Percentiles rank a stretch among this genome's conserved stretches.
Conservation (phyloP, 2,888 invertebrate genomes). For the Dasysyrphus albostriatus region DNA sequence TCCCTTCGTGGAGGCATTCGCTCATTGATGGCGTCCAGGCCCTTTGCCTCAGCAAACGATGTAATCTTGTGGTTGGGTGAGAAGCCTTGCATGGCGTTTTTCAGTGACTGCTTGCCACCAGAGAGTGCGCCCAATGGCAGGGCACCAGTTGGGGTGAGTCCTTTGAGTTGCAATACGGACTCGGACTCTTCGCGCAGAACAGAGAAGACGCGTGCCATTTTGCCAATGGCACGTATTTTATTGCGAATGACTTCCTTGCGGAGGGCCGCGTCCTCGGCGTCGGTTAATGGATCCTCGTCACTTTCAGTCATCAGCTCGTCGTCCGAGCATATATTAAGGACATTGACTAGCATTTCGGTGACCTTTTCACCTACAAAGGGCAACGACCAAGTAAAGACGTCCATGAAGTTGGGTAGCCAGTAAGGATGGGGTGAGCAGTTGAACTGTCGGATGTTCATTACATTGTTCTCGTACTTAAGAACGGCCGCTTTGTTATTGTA, state of each 20-base stretch:
- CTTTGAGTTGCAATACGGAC: slow-evolving; percentile 98
- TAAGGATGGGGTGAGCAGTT: slow-evolving; percentile 99
- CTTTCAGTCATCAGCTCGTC: slow-evolving; percentile 99
- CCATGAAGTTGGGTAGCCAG: slow-evolving; percentile 99
- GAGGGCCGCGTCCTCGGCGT: slow-evolving; percentile 94
- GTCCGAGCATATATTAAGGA: slow-evolving; percentile 99
- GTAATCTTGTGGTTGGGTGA: slow-evolving; percentile 99
- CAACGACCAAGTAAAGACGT: slow-evolving; percentile 99
- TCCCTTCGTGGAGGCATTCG: slow-evolving; percentile 98
- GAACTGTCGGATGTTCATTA: slow-evolving; percentile 99
- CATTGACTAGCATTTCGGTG: slow-evolving; percentile 99
- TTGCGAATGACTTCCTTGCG: slow-evolving; percentile 99
- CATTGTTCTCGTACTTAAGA: slow-evolving; percentile 99
- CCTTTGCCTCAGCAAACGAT: slow-evolving; percentile 99
- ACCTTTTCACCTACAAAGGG: slow-evolving; percentile 99
- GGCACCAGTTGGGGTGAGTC: slow-evolving; percentile 98
- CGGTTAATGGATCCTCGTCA: slow-evolving; percentile 88
- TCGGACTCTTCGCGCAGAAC: slow-evolving; percentile 99
- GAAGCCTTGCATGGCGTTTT: slow-evolving; percentile 97
- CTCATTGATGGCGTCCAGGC: slow-evolving; percentile 99
- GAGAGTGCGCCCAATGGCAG: slow-evolving; percentile 97
- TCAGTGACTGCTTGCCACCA: slow-evolving; percentile 97
- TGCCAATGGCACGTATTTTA: slow-evolving; percentile 99
- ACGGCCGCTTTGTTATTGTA: slow-evolving; percentile 99
- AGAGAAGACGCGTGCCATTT: slow-evolving; percentile 99